phyloP scores from a whole-genome alignment of 2,888 invertebrate genomes.

The Temnothorax unifasciatus region DNA sequence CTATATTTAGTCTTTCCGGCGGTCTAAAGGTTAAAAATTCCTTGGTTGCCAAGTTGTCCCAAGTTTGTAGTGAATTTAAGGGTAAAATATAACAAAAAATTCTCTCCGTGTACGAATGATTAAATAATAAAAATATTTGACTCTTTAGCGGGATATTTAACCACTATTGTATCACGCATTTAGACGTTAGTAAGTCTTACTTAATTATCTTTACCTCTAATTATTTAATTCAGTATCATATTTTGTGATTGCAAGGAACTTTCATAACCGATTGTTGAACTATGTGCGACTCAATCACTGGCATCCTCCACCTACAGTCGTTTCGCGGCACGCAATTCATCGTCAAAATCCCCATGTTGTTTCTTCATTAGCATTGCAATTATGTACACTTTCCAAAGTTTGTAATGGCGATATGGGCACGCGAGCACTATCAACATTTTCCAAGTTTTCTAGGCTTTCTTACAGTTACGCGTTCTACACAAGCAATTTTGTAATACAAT shows the following conservation, averaged over 20 bases:
- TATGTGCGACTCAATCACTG: not conserved
- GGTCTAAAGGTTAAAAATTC: no score
- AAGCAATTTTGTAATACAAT: constrained; percentile 2
- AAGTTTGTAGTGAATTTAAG: no score
- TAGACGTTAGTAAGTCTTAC: not conserved
- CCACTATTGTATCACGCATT: not conserved
- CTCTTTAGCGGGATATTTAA: not conserved
- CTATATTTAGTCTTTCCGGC: no score
- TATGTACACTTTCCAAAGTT: constrained; percentile 74
- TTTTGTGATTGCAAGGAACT: constrained; percentile 4
- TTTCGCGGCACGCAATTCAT: constrained; percentile 65
- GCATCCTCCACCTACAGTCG: not conserved
- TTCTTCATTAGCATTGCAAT: constrained; percentile 69
- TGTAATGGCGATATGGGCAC: constrained; percentile 25
- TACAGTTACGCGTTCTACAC: not conserved
- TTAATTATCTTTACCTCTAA: not conserved
- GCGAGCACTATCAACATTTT: constrained; percentile 25
- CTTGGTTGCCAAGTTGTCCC: no score
- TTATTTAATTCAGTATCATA: not conserved
- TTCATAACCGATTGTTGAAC: not conserved
- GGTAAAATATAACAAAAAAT: no score
- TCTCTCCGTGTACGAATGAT: no score
- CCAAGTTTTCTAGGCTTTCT: not conserved
- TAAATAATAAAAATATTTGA: not conserved
- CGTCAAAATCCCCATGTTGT: constrained; percentile 65